These are phyloP conservation scores for Dusona sp. DNA, from an alignment of 2,888 invertebrate species.

Conservation along the genomic window DNA sequence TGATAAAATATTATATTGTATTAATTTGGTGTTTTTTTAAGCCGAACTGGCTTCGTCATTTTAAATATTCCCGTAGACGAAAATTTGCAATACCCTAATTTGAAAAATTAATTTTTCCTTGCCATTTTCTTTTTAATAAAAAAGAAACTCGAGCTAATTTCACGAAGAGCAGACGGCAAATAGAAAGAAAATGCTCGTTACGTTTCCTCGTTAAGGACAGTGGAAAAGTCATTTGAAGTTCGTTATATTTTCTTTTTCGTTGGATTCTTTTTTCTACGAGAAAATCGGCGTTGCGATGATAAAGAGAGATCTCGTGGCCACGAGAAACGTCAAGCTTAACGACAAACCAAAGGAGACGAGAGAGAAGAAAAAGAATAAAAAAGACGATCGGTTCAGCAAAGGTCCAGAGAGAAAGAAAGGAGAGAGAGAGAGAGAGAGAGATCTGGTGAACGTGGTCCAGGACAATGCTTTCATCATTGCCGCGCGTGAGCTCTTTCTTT, in stretches of 20 bases:
- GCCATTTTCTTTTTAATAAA: background rate
- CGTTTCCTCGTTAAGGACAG: constrained; percentile 44
- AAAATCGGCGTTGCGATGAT: constrained; percentile 55
- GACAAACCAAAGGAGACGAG: constrained; percentile 67
- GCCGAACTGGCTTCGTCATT: background rate
- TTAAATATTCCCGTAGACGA: background rate
- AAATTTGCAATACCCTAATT: background rate
- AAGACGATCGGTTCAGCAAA: constrained; percentile 63
- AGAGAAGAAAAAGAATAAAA: constrained; percentile 39
- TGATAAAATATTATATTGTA: too few relatives aligned
- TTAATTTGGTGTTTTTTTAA: too few relatives aligned
- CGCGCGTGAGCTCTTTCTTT: constrained; percentile 81
- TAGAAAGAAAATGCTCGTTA: constrained; percentile 33
- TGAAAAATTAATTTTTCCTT: background rate
- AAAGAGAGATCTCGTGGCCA: constrained; percentile 68
- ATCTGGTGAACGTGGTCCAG: constrained; percentile 79
- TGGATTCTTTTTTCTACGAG: constrained; percentile 31
- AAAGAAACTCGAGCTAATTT: constrained; percentile 11
- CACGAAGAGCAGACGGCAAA: background rate
- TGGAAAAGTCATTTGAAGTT: constrained; percentile 44
- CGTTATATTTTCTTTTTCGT: constrained; percentile 37
- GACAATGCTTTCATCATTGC: constrained; percentile 85
- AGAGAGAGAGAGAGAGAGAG: constrained; percentile 59
- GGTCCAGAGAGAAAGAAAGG: constrained; percentile 45
- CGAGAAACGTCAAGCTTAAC: constrained; percentile 72